Percentiles rank a stretch among this genome's conserved stretches.
Conservation (phyloP, 1,140 invertebrate species). For the Pantala flavescens region DNA sequence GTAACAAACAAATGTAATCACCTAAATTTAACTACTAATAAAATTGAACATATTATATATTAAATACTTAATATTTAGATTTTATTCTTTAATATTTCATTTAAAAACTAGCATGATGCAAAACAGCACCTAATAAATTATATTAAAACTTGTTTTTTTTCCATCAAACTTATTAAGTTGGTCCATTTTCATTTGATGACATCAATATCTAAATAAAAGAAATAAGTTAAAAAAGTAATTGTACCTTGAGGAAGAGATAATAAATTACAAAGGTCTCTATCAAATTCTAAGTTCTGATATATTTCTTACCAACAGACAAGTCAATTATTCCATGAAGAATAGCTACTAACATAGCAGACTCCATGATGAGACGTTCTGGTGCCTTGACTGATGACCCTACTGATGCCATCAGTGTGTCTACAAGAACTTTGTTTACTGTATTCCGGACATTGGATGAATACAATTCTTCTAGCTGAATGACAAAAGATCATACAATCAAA, state of each 20-base stretch:
- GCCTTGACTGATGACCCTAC: slow-evolving; percentile 48
- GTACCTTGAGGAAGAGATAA: not conserved
- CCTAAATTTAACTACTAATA: no score
- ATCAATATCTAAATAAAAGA: no score
- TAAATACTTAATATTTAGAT: no score
- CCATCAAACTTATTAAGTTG: no score
- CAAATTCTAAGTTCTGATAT: not conserved
- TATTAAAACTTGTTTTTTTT: no score
- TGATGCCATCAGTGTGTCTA: slow-evolving; percentile 55
- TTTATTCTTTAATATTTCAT: no score
- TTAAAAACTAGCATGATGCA: no score
- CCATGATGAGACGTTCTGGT: slow-evolving; percentile 69
- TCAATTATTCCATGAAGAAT: slow-evolving; percentile 85
- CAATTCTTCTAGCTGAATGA: slow-evolving; percentile 52
- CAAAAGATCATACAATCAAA: slow-evolving; percentile 17
- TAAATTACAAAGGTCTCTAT: slow-evolving; percentile 8
- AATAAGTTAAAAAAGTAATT: no score
- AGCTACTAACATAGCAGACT: slow-evolving; percentile 71
- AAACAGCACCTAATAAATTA: no score
- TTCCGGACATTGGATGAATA: slow-evolving; percentile 67
- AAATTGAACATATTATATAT: no score
- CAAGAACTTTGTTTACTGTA: slow-evolving; percentile 70
- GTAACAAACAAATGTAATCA: no score
- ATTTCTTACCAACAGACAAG: slow-evolving; percentile 66
- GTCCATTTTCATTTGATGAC: no score